Base-by-base conservation (phyloP, 2,888 invertebrate genomes). In the Ophioninae sp. region DNA sequence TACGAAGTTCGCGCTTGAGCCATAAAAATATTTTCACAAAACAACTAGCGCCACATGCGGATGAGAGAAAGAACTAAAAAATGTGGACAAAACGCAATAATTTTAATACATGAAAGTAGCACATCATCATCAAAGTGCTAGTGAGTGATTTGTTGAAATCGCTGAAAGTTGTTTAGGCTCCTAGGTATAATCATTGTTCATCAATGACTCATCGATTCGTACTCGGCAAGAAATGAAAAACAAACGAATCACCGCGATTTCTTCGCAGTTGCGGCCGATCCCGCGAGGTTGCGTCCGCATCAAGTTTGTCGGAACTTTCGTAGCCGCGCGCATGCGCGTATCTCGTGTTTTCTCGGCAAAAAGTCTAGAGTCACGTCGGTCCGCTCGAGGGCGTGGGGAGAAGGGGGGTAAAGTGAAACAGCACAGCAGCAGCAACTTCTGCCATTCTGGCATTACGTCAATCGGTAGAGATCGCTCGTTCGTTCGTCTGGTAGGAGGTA, bases 371-470 rank as follows among this genome's bases (percentile, higher is more conserved):
- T 76, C 76, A 76, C 76, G 76, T 44, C 67, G 67, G 30, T n/a
- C 22, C 61, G 58, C 10, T 39, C 22, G 37, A 0, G 20, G 61
- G 3, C 0, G 13, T 44, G 6, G 37, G 17, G 17, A 17, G 37
- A 13, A 22, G 78, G 39, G 61, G 63, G 37, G 37, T 10, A 51
- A 39, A 65, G 63, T 56, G 78, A 78, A 73, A 73, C 73, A 79
- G 82, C 71, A 76, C 71, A 51, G 61, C 68, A 77, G 76, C 86
- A 86, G 81, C 87, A 84, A 83, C 85, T 86, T 85, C 91, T 90
- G 90, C 90, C 89, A 91, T 90, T 90, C 89, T 90, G 90, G 89
- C 90, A 89, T 90, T 91, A 90, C 91, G 91, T 91, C 91, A 91
- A 90, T 90, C 88, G 89, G 67, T 90, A 87, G 89, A 89, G 86